Evolutionary conservation across 2,113 vertebrate genomes (phyloP).

Genomic region (Takifugu bimaculatus): DNA sequence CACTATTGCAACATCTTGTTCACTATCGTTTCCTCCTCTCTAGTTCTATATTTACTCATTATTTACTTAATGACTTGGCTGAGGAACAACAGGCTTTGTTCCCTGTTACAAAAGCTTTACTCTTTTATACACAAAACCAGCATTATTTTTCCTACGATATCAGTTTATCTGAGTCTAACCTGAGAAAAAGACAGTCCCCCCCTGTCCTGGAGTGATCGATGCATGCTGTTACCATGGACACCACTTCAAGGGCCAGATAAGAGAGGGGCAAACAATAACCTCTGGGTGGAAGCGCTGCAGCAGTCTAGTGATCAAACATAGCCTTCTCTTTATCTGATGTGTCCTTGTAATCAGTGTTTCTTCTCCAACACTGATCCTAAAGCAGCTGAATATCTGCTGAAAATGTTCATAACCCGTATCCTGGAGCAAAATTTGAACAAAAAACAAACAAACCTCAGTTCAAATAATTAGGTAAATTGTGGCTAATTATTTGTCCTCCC

Average conservation of each 20-base stretch:
- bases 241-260: slow-evolving; percentile 71
- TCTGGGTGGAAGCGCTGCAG: slow-evolving; percentile 54
- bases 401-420: neutral
- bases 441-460: neutral
- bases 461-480: no score
- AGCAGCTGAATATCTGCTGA: slow-evolving; percentile 18
- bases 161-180: slow-evolving; percentile 1
- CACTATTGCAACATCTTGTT: slow-evolving; percentile 44
- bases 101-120: neutral
- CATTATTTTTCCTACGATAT: neutral
- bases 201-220: slow-evolving; percentile 13
- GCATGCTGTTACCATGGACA: slow-evolving; percentile 64
- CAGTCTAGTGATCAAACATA: slow-evolving; percentile 60
- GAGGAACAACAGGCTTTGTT: neutral
- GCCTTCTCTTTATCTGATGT: slow-evolving; percentile 30
- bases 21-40: slow-evolving; percentile 40
- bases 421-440: neutral
- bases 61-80: slow-evolving; percentile 18
- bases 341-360: slow-evolving; percentile 48
- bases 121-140: neutral
- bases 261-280: slow-evolving; percentile 61
- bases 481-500: no score
- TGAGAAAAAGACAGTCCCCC: slow-evolving; percentile 10
- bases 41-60: slow-evolving; percentile 16
- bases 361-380: slow-evolving; percentile 11